Evolutionary conservation across 2,888 invertebrate genomes (phyloP), one percentile per base, ranked within the genome.

Genomic region (Leistus spinibarbis): DNA sequence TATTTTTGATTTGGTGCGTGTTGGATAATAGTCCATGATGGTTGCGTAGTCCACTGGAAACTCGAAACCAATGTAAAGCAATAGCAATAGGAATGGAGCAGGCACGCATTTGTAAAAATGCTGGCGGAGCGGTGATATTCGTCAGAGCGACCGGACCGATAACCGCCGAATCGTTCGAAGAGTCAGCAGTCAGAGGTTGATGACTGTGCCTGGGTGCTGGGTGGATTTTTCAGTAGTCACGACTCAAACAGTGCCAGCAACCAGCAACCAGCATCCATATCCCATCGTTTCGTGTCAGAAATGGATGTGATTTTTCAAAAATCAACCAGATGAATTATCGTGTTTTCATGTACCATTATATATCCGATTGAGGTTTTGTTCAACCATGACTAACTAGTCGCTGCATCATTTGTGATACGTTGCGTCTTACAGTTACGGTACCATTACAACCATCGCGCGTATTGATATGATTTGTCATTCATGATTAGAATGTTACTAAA

Each of bases 211-310:
- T 40, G 40, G 40, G n/a, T n/a, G n/a, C 40, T 60, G 60, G 60
- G 60, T 17, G 22, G 60, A 60, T 60, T 60, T 40, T 60, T 60
- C 60, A 60, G 60, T 60, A 60, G 60, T 60, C 60, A 60, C 60
- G 60, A 60, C 19, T 60, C 60, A 22, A 16, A n/a, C n/a, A n/a
- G n/a, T n/a, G n/a, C n/a, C n/a, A n/a, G n/a, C n/a, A n/a, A n/a
- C n/a, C n/a, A n/a, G n/a, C n/a, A 13, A 17, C 54, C 54, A 54
- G 17, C n/a, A 54, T 54, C 54, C 54, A 54, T 20, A 40, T 40
- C 60, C 22, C 22, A 22, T 60, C 60, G 60, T 60, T 60, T 60
- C 60, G 60, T 60, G 60, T 60, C 60, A 60, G 60, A 60, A 60
- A 60, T 60, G 17, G 60, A 60, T 60, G 60, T n/a, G n/a, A n/a